Evolutionary conservation across 2,113 vertebrate genomes (phyloP), one percentile per base, ranked within the genome.

Genomic region (Conger conger): DNA sequence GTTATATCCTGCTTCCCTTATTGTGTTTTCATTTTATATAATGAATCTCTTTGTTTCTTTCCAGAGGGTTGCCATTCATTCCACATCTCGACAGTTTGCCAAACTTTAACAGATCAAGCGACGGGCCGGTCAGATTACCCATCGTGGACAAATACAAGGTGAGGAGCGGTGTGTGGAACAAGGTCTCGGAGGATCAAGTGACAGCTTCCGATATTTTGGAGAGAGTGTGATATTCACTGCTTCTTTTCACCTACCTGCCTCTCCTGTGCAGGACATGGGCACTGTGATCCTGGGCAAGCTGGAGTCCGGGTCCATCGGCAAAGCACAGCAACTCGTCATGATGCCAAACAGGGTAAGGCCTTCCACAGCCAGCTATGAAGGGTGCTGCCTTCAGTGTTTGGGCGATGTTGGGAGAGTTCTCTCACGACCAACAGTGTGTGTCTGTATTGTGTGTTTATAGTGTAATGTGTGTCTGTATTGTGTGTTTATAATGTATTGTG

Each of bases 321-420:
- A 99, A 97, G 97, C 97, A 87, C 97, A 99, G 80, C 97, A 99
- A 91, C 97, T 99, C 82, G 96, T 98, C 84, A 99, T 99, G 97
- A 99, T 99, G 98, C 98, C 98, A 89, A 99, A 99, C 94, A 96
- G 98, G 96, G 98, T 99, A 92, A 91, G 91, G 84, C 3, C 1
- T 53, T 35, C 60, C 15, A 40, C 27, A 35, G 40, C 23, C 38
- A 5, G n/a, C 76, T 23, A 0, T 16, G 8, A 1, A 9, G 20
- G 36, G 45, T 23, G 40, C 68, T 16, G 3, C 60, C 50, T 86
- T 7, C 7, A 50, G 0, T 13, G 15, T 81, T 50, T 9, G 45
- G 45, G 45, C 7, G 45, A 15, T 50, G 45, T 50, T 50, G 45
- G 45, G 45, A 50, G 45, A 50, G 45, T 50, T 0, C 40, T 42